Evolutionary conservation across 2,888 invertebrate genomes (phyloP).

Genomic region (Mesorhabditis belari): DNA sequence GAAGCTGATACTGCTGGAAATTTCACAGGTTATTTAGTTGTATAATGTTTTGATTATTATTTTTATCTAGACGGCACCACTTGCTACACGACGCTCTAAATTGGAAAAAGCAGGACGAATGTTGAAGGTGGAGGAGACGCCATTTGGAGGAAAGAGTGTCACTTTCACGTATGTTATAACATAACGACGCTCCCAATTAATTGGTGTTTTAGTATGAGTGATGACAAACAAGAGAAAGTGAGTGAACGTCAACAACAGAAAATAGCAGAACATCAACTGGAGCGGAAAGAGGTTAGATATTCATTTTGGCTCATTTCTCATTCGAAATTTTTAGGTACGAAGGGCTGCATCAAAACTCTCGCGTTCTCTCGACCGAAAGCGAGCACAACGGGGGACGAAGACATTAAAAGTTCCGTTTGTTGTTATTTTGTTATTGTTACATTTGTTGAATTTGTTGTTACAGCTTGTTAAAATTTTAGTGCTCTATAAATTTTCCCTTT

Average conservation of each 20-base stretch:
- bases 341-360: neutral
- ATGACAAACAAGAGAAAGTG: too few relatives aligned
- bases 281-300: neutral
- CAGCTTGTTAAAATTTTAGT: too few relatives aligned
- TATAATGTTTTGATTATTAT: too few relatives aligned
- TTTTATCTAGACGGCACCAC: neutral
- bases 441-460: neutral
- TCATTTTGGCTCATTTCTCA: too few relatives aligned
- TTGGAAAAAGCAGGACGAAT: constrained; percentile 7
- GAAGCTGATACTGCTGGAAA: neutral
- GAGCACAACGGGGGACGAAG: too few relatives aligned
- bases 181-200: neutral
- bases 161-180: constrained; percentile 23
- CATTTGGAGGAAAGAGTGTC: constrained; percentile 43
- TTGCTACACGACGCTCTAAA: neutral
- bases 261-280: neutral
- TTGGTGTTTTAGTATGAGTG: neutral
- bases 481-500: too few relatives aligned
- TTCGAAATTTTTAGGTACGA: too few relatives aligned
- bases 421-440: neutral
- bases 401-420: too few relatives aligned
- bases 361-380: neutral
- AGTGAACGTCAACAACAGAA: too few relatives aligned
- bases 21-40: too few relatives aligned
- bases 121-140: constrained; percentile 18